These are phyloP conservation scores for Drosophila micromelanica DNA, from an alignment of 1,140 invertebrate genomes.

Conservation along the genomic window DNA sequence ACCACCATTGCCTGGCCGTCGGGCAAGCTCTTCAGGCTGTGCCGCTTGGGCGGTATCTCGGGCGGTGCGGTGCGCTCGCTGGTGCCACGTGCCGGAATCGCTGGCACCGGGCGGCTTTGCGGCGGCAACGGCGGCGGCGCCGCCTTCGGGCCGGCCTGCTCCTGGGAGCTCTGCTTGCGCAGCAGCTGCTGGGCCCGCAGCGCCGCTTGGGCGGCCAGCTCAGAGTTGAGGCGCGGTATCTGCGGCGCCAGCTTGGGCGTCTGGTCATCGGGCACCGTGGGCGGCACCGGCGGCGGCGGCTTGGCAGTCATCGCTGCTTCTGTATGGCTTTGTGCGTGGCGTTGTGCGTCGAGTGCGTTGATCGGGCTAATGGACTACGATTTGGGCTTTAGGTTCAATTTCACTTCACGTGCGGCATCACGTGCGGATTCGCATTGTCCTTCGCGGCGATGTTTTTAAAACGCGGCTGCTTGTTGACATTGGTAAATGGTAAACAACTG, in stretches of 20 bases:
- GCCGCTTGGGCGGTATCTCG: constrained; percentile 82
- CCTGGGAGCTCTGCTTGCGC: constrained; percentile 71
- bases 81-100: constrained; percentile 78
- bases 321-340: constrained; percentile 20
- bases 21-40: constrained; percentile 78
- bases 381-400: constrained; percentile 15
- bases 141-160: constrained; percentile 37
- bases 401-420: constrained; percentile 64
- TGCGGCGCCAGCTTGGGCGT: constrained; percentile 75
- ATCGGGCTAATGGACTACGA: too few relatives aligned
- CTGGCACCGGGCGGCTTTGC: constrained; percentile 76
- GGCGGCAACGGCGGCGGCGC: constrained; percentile 73
- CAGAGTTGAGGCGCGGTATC: constrained; percentile 78
- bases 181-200: constrained; percentile 76
- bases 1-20: constrained; percentile 65
- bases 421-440: constrained; percentile 44
- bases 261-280: constrained; percentile 51
- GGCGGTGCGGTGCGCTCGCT: constrained; percentile 72
- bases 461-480: constrained; percentile 63
- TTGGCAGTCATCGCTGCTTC: constrained; percentile 61
- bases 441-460: constrained; percentile 42
- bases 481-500: constrained; percentile 64
- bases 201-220: constrained; percentile 81
- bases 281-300: constrained; percentile 65
- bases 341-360: constrained; percentile 49